Evolutionary conservation across 2,113 vertebrate genomes (phyloP).

Genomic region (Eudyptes chrysolophus): DNA sequence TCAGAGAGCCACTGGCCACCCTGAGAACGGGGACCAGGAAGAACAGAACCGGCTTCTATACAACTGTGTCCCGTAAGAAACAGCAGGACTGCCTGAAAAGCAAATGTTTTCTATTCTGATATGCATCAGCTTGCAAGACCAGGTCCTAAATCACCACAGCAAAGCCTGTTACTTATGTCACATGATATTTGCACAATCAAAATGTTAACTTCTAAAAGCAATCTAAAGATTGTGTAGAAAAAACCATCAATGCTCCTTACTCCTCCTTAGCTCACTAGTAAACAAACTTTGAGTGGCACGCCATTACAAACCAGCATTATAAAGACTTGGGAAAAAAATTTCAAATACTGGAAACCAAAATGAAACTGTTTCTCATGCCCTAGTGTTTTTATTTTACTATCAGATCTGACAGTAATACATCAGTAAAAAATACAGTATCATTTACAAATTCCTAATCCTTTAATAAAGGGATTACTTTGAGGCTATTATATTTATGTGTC

Average conservation of each 20-base stretch:
- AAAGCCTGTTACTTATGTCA: not conserved
- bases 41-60: not conserved
- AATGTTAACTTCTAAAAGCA: not conserved
- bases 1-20: not conserved
- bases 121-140: not conserved
- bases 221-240: not conserved
- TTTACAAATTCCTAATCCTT: constrained; percentile 49
- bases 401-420: not conserved
- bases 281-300: not conserved
- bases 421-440: constrained; percentile 20
- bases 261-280: not conserved
- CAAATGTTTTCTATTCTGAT: not conserved
- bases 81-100: not conserved
- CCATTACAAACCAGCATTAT: not conserved
- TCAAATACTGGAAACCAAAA: not conserved
- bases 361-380: not conserved
- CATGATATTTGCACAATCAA: not conserved
- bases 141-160: not conserved
- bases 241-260: not conserved
- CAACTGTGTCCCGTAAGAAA: not conserved
- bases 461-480: constrained; percentile 55
- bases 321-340: not conserved
- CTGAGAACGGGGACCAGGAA: not conserved
- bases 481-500: constrained; percentile 14
- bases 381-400: constrained; percentile 5